These are phyloP conservation scores for Lutjanus campechanus DNA, from an alignment of 2,797 vertebrate genomes.

Conservation along the genomic window DNA sequence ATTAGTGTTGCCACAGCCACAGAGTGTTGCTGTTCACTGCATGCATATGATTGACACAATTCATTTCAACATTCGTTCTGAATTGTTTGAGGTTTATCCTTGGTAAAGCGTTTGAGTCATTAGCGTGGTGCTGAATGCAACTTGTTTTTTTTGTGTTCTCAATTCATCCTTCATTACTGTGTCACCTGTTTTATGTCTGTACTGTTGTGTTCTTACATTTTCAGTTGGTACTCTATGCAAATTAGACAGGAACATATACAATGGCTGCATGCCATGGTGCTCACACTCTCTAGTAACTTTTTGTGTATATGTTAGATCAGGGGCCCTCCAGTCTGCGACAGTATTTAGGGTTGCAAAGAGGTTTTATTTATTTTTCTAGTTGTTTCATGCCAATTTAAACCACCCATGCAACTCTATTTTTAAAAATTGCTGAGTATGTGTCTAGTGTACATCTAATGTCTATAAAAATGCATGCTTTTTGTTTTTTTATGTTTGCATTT, in stretches of 20 bases:
- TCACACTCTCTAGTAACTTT: conserved; percentile 14
- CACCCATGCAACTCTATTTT: too few relatives aligned
- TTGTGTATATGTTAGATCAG: not conserved
- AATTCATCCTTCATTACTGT: conserved; percentile 21
- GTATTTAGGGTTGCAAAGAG: too few relatives aligned
- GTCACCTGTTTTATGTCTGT: conserved; percentile 27
- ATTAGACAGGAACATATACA: not conserved
- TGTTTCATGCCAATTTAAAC: too few relatives aligned
- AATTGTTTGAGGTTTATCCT: conserved; percentile 38
- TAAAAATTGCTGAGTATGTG: too few relatives aligned
- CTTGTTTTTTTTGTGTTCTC: conserved; percentile 18
- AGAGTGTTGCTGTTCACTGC: conserved; percentile 12
- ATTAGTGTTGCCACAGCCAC: conserved; percentile 43
- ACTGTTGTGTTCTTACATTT: conserved; percentile 14
- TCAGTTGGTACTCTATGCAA: conserved; percentile 9
- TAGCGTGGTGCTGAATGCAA: not conserved
- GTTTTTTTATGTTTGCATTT: too few relatives aligned
- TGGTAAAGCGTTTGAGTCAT: conserved; percentile 14
- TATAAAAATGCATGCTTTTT: too few relatives aligned
- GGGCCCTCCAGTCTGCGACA: too few relatives aligned
- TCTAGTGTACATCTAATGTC: too few relatives aligned
- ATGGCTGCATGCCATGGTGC: not conserved
- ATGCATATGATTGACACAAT: conserved; percentile 44
- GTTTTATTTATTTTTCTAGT: too few relatives aligned
- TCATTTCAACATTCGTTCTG: conserved; percentile 21